Evolutionary conservation across 2,888 invertebrate species (phyloP).

Genomic region (Azorinus chamasolen): DNA sequence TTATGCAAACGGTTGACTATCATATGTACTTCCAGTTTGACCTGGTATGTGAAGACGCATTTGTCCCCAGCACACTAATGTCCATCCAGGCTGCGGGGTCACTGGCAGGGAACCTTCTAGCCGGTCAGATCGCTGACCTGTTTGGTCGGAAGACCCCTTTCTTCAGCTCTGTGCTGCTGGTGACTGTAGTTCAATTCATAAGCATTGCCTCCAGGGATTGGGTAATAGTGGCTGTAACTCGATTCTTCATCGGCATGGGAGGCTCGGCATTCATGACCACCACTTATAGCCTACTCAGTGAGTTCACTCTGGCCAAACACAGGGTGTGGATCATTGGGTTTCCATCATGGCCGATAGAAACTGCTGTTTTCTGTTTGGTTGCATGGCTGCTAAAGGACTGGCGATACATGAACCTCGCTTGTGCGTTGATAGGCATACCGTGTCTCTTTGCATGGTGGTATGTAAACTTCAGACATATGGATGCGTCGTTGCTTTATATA

Average conservation of each 20-base stretch:
- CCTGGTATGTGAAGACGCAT: conserved; percentile 25
- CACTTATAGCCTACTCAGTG: conserved; percentile 39
- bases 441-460: conserved; percentile 47
- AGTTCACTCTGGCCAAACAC: conserved; percentile 40
- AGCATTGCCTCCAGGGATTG: conserved; percentile 36
- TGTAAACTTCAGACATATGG: too few relatives aligned
- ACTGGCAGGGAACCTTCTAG: conserved; percentile 21
- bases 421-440: conserved; percentile 22
- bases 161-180: conserved; percentile 25
- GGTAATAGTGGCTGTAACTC: conserved; percentile 31
- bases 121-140: conserved; percentile 35
- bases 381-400: conserved; percentile 46
- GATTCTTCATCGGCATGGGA: conserved; percentile 42
- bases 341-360: conserved; percentile 50
- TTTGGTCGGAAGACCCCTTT: conserved; percentile 34
- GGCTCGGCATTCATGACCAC: conserved; percentile 37
- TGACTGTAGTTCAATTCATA: conserved; percentile 14
- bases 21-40: conserved; percentile 28
- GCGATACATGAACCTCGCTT: conserved; percentile 36
- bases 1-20: too few relatives aligned
- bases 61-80: conserved; percentile 28
- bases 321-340: conserved; percentile 51
- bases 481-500: too few relatives aligned
- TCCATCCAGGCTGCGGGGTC: conserved; percentile 30
- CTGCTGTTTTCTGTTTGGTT: conserved; percentile 27